A percentile compares a stretch with the other conserved stretches of the same genome.
Conservation (phyloP, 2,797 vertebrate species). For the Myripristis jacobus region DNA sequence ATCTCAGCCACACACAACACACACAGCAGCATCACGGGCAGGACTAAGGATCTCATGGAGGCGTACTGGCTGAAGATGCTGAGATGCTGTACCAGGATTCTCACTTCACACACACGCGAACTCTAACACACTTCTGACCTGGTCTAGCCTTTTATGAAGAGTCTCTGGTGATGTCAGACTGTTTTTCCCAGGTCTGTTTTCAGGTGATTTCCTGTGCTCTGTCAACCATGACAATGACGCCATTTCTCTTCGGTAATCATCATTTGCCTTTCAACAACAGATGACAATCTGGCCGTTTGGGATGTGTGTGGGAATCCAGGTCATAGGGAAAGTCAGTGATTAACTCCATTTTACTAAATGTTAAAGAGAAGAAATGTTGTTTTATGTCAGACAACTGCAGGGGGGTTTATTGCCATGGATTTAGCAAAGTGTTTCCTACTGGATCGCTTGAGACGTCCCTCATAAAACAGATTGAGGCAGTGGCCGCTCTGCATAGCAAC, state of each 20-base stretch:
- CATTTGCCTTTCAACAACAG: conserved; percentile 52
- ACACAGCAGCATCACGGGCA: conserved; percentile 69
- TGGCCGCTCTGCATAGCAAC: conserved; percentile 72
- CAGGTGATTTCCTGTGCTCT: neutral
- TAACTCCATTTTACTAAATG: conserved; percentile 56
- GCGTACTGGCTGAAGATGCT: neutral
- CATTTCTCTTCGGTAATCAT: conserved; percentile 50
- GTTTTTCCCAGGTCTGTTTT: neutral
- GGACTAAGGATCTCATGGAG: conserved; percentile 71
- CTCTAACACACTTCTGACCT: neutral
- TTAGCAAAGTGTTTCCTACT: conserved; percentile 69
- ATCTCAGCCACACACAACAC: conserved; percentile 41
- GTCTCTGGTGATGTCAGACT: conserved; percentile 37
- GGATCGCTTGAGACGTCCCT: conserved; percentile 48
- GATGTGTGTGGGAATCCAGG: conserved; percentile 68
- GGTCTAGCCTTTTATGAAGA: conserved; percentile 54
- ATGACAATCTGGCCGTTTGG: conserved; percentile 52
- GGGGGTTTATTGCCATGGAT: conserved; percentile 69
- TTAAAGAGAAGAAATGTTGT: conserved; percentile 52
- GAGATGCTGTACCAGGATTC: neutral
- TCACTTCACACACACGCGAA: neutral
- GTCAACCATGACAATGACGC: conserved; percentile 13
- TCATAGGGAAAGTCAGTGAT: conserved; percentile 33
- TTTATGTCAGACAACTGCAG: conserved; percentile 46
- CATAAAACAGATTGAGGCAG: conserved; percentile 44